These are phyloP conservation scores for Sinelater perroti DNA, from an alignment of 2,888 invertebrate genomes.

Conservation along the genomic window DNA sequence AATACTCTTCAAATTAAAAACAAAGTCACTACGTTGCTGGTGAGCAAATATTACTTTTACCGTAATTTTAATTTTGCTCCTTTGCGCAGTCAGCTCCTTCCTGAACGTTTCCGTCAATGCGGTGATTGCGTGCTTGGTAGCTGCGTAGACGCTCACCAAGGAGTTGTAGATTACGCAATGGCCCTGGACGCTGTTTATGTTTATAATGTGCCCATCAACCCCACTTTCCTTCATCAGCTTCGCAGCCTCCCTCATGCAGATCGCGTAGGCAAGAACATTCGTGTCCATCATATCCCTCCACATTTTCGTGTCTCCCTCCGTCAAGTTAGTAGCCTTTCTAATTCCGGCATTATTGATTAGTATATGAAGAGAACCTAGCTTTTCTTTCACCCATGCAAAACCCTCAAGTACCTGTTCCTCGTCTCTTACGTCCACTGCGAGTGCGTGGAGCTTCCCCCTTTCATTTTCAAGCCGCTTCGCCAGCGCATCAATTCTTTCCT, in stretches of 20 bases:
- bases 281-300: constrained; percentile 45
- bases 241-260: constrained; percentile 47
- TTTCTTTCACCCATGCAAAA: constrained; percentile 41
- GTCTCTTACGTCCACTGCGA: constrained; percentile 42
- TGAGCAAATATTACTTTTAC: constrained; percentile 43
- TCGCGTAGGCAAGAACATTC: constrained; percentile 46
- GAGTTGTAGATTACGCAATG: constrained; percentile 46
- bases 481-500: constrained; percentile 42
- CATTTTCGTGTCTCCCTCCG: constrained; percentile 41
- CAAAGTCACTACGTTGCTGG: neutral
- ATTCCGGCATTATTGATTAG: constrained; percentile 48
- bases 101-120: constrained; percentile 55
- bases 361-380: constrained; percentile 43
- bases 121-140: constrained; percentile 54
- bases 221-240: constrained; percentile 42
- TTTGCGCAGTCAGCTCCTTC: constrained; percentile 51
- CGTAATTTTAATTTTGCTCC: constrained; percentile 46
- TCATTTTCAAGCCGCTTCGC: constrained; percentile 30
- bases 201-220: constrained; percentile 47
- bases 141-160: constrained; percentile 48
- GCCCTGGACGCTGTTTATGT: constrained; percentile 48
- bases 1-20: constrained; percentile 39
- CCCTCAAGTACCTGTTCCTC: constrained; percentile 44
- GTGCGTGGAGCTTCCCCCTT: constrained; percentile 39
- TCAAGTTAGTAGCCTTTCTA: constrained; percentile 36